Evolutionary conservation across 1,140 invertebrate genomes (phyloP), one percentile per base, ranked within the genome.

Genomic region (Aphelinus certus): DNA sequence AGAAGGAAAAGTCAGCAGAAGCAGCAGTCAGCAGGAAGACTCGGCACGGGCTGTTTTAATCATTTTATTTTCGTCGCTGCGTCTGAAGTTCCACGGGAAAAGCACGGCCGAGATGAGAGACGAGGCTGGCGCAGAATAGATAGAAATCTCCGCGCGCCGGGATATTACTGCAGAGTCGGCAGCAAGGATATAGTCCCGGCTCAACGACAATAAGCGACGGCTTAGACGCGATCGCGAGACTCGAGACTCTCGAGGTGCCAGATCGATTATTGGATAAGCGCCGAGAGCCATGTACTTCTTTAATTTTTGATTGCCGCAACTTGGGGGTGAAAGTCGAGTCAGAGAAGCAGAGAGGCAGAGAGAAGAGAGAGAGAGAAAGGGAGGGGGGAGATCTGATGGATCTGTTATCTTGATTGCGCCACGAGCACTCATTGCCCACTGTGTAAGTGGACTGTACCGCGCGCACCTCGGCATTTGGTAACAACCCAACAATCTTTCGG

Each of bases 151-250:
- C 58, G 61, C 67, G 66, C 26, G 26, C 26, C 26, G 76, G 70
- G 73, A 76, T 77, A 77, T 79, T 79, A 78, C 75, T 73, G 75
- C 78, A 46, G 53, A 73, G 69, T 66, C 58, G 62, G 62, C 71
- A 66, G 55, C 66, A 64, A 10, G 42, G 55, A 46, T 6, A 56
- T 26, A 26, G 26, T 26, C 26, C 26, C 26, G 26, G 26, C 26
- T 26, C 26, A 26, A 26, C 26, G 26, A 26, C 26, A 26, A 26
- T 26, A 26, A 26, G 26, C 26, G 26, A 26, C 26, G 26, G 26
- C 26, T 26, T 26, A 26, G 26, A 26, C 26, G 26, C 26, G 26
- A 26, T 26, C 26, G 26, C 26, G 26, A 26, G 26, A 26, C 26
- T 26, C 26, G 26, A 26, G 26, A 26, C 26, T 26, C 26, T 26